Conservation (phyloP, 2,797 vertebrate genomes). For the Hydrolagus colliei region DNA sequence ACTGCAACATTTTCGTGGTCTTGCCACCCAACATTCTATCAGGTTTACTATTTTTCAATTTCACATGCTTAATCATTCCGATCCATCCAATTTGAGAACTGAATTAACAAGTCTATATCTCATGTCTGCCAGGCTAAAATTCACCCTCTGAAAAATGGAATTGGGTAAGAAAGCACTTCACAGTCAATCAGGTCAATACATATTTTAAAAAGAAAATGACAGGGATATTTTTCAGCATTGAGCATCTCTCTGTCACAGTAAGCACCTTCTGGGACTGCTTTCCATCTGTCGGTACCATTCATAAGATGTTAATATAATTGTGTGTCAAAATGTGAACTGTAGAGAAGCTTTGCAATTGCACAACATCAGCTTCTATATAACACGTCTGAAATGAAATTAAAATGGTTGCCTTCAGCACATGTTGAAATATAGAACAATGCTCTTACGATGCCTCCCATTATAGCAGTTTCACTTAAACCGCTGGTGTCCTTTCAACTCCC, state of each 20-base stretch:
- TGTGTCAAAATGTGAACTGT: too few species aligned
- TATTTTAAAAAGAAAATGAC: constrained; percentile 4
- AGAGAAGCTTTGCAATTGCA: too few species aligned
- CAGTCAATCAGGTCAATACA: not conserved
- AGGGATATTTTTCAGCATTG: not conserved
- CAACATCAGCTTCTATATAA: too few species aligned
- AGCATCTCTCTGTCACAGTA: not conserved
- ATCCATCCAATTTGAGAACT: not conserved
- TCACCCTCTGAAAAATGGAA: not conserved
- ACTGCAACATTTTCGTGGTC: not conserved
- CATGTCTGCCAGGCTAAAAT: not conserved
- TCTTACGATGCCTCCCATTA: too few species aligned
- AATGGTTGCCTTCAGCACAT: too few species aligned
- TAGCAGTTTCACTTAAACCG: too few species aligned
- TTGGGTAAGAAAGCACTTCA: not conserved
- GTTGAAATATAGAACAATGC: too few species aligned
- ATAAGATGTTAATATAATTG: too few species aligned
- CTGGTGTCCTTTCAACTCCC: too few species aligned
- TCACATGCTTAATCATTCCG: not conserved
- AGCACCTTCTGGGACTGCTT: too few species aligned
- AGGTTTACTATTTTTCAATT: not conserved
- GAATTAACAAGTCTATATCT: constrained; percentile 2
- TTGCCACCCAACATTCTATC: not conserved
- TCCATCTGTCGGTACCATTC: too few species aligned
- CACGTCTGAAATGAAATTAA: too few species aligned